Evolutionary conservation across 2,113 vertebrate genomes (phyloP).

Genomic region (Pungitius pungitius): DNA sequence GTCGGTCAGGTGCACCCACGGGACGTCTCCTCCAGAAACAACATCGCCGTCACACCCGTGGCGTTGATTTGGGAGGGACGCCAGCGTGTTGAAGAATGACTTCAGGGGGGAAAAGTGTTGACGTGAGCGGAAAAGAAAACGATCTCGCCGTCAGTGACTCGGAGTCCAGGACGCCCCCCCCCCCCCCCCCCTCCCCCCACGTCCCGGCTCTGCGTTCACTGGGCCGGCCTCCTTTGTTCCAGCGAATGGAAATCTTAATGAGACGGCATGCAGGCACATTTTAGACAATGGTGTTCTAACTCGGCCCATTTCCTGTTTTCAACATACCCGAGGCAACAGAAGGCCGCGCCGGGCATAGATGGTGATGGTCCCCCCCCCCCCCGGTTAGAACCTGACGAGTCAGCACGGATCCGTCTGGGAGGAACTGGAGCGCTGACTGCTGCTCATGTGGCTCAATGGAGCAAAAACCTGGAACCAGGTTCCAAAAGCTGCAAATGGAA

Average conservation of each 20-base stretch:
- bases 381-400: not conserved
- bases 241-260: not conserved
- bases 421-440: not conserved
- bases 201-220: no score
- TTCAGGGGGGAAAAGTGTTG: not conserved
- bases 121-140: not conserved
- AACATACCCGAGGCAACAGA: not conserved
- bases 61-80: not conserved
- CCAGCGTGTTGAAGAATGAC: not conserved
- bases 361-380: no score
- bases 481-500: not conserved
- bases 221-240: not conserved
- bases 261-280: not conserved
- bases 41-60: not conserved
- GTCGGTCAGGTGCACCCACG: conserved; percentile 15
- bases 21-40: conserved; percentile 21
- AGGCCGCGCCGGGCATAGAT: not conserved
- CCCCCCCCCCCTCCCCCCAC: not conserved
- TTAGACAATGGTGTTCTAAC: not conserved
- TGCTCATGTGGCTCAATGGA: not conserved
- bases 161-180: not conserved
- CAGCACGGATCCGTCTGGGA: not conserved
- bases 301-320: not conserved
- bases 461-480: not conserved
- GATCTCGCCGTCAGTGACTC: not conserved